Evolutionary conservation across 1,140 invertebrate species (phyloP), one percentile per base, ranked within the genome.

Genomic region (Bombus confusus): DNA sequence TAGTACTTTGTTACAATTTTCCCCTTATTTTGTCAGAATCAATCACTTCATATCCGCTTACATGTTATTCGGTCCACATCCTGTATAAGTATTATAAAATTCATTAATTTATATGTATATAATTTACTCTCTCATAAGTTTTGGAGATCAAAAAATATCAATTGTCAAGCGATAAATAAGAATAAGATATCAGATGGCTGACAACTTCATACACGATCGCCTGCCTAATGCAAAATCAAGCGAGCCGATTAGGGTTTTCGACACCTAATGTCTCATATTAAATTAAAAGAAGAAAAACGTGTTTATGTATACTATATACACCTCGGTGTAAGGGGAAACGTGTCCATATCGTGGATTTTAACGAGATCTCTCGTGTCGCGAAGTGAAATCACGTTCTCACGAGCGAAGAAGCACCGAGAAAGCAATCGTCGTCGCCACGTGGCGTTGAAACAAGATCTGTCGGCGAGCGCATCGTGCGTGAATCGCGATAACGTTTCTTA

Each of bases 311-410:
- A 66, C 47, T 34, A 9, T 8, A 9, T 66, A 34, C 18, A 62
- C 37, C 15, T 62, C 37, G 10, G 15, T n/a, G 52, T 34, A 31
- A 64, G 37, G 12, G 31, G 57, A 78, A 78, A 64, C 75, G 75
- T 78, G 59, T n/a, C 28, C 18, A 13, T 64, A 31, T 18, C 12
- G 9, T 39, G 73, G 47, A 68, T 77, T 66, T 83, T 83, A 77
- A 74, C 43, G 8, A 25, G 43, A 52, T 83, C 62, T 68, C 15
- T n/a, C 81, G 81, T 83, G 62, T 77, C 81, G 73, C 41, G 62
- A 77, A 77, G 74, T 83, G 81, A 83, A 83, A 83, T 77, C 81
- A 69, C 52, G 43, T 83, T 83, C 81, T 77, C 73, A 83, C 73
- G 73, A 52, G 34, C 28, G 13, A 77, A 77, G 43, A 76, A 34